Percentiles rank a stretch among this genome's conserved stretches.
Conservation (phyloP, 2,888 invertebrate genomes). For the Eristalis pertinax region DNA sequence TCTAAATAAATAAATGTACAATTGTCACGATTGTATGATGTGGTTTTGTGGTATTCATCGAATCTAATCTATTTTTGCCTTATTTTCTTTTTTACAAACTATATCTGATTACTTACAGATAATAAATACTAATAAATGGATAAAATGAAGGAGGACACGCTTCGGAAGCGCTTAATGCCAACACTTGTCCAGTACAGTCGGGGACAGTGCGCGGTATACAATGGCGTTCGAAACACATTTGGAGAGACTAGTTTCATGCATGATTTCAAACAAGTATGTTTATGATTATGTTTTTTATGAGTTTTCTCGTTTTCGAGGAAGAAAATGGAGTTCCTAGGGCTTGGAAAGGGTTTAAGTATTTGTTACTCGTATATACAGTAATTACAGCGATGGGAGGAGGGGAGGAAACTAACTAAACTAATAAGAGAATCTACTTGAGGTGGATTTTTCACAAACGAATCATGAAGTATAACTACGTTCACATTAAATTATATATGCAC, state of each 20-base stretch:
- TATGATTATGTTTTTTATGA: too few species aligned
- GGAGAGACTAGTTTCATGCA: constrained; percentile 60
- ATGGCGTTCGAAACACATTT: constrained; percentile 33
- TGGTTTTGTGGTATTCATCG: background rate
- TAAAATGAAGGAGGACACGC: background rate
- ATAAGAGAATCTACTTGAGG: background rate
- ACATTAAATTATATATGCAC: constrained; percentile 23
- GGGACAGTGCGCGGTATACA: background rate
- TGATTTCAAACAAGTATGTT: background rate
- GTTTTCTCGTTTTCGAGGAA: too few species aligned
- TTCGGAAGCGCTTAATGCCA: constrained; percentile 8
- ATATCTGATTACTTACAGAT: background rate
- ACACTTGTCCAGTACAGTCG: background rate
- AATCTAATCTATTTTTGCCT: background rate
- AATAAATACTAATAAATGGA: constrained; percentile 22
- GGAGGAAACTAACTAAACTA: background rate
- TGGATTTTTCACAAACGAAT: background rate
- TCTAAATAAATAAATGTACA: constrained; percentile 52
- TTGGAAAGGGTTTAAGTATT: background rate
- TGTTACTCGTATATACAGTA: background rate
- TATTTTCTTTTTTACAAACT: constrained; percentile 23
- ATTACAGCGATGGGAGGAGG: background rate
- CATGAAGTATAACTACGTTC: background rate
- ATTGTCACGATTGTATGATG: background rate
- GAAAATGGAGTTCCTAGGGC: background rate